phyloP scores from a whole-genome alignment of 1,140 invertebrate genomes.

The Drosophila ficusphila region DNA sequence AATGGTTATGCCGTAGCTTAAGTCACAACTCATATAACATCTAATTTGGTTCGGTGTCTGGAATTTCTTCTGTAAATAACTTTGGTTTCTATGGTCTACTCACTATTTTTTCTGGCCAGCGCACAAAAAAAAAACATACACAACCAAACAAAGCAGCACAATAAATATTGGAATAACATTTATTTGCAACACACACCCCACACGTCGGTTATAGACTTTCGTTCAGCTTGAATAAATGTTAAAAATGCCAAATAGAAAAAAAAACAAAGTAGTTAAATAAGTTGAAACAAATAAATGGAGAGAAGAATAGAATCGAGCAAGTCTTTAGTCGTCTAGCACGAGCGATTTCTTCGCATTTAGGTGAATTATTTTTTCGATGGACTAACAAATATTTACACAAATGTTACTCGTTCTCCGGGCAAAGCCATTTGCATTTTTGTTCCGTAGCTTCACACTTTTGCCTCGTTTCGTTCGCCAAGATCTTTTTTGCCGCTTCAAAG shows the following conservation, averaged over 20 bases:
- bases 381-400: slow-evolving; percentile 80
- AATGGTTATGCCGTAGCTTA: slow-evolving; percentile 67
- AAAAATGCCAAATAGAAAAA: slow-evolving; percentile 46
- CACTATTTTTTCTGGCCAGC: slow-evolving; percentile 22
- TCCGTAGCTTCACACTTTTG: slow-evolving; percentile 17
- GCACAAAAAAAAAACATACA: slow-evolving; percentile 42
- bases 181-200: slow-evolving; percentile 25
- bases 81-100: slow-evolving; percentile 29
- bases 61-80: slow-evolving; percentile 41
- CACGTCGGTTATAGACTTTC: slow-evolving; percentile 23
- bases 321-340: neutral
- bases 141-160: slow-evolving; percentile 63
- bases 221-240: slow-evolving; percentile 73
- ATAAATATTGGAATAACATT: slow-evolving; percentile 70
- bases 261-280: slow-evolving; percentile 46
- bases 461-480: slow-evolving; percentile 34
- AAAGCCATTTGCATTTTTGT: slow-evolving; percentile 42
- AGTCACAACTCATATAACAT: slow-evolving; percentile 38
- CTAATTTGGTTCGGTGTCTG: slow-evolving; percentile 61
- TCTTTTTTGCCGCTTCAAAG: slow-evolving; percentile 76
- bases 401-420: slow-evolving; percentile 49
- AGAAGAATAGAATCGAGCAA: slow-evolving; percentile 2
- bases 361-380: slow-evolving; percentile 24
- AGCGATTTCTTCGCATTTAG: slow-evolving; percentile 26
- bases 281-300: slow-evolving; percentile 29